Percentiles rank a stretch among this genome's conserved stretches.
These are phyloP conservation scores for Micronycteris hirsuta DNA, from an alignment of 2,113 vertebrate species.

Conservation along the genomic window DNA sequence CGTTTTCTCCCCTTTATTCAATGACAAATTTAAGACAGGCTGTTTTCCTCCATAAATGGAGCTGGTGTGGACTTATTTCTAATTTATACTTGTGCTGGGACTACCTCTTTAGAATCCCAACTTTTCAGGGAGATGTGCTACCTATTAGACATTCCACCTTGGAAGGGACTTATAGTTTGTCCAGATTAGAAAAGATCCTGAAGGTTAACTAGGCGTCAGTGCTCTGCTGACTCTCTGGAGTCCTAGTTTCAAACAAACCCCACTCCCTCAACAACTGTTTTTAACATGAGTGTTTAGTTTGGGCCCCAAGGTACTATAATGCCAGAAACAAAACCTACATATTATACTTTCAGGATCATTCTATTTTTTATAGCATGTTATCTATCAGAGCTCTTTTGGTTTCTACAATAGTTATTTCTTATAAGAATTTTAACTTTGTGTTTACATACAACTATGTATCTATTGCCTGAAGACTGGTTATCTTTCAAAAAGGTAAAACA, in stretches of 20 bases:
- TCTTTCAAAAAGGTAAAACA: constrained; percentile 45
- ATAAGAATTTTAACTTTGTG: not conserved
- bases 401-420: not conserved
- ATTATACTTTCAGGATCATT: not conserved
- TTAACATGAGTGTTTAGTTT: not conserved
- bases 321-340: not conserved
- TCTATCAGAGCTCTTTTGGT: not conserved
- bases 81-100: not conserved
- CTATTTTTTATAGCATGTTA: not conserved
- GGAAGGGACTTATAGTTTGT: not conserved
- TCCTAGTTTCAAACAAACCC: too few species aligned
- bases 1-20: not conserved
- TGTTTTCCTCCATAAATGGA: not conserved
- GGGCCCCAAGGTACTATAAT: not conserved
- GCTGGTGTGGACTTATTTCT: not conserved
- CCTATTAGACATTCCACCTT: not conserved
- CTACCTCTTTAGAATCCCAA: not conserved
- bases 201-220: not conserved
- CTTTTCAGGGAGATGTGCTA: not conserved
- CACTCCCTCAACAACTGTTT: too few species aligned
- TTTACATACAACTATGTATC: not conserved
- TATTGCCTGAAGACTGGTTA: not conserved
- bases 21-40: not conserved
- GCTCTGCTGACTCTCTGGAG: not conserved
- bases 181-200: constrained; percentile 1